Conservation (phyloP, 2,797 vertebrate genomes). For the Toxotes lorentzi region DNA sequence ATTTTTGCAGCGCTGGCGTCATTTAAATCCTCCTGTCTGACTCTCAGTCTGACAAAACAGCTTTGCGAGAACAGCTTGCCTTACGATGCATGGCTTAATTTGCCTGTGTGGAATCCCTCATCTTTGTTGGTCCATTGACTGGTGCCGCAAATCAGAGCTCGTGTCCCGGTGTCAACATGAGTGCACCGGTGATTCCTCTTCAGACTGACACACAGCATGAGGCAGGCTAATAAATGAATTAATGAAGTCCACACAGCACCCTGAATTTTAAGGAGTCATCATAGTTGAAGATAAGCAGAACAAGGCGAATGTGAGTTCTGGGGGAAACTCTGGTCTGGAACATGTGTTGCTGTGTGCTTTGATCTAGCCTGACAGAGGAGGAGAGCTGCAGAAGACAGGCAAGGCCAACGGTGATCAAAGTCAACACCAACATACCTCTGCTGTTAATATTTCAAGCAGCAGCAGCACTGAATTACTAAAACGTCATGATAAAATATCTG, state of each 20-base stretch:
- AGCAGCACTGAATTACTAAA: conserved; percentile 68
- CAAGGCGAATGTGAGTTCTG: conserved; percentile 48
- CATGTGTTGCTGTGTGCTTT: conserved; percentile 74
- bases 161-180: conserved; percentile 46
- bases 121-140: conserved; percentile 49
- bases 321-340: conserved; percentile 55
- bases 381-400: conserved; percentile 69
- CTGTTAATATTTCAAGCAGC: conserved; percentile 82
- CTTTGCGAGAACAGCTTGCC: conserved; percentile 61
- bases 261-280: conserved; percentile 65
- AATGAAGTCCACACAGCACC: conserved; percentile 40
- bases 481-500: conserved; percentile 67
- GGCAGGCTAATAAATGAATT: conserved; percentile 73
- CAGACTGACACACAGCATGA: conserved; percentile 51
- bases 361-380: conserved; percentile 72
- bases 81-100: conserved; percentile 70
- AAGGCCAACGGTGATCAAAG: conserved; percentile 81
- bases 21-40: conserved; percentile 68
- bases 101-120: conserved; percentile 55
- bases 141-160: conserved; percentile 58
- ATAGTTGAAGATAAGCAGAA: conserved; percentile 69
- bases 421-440: conserved; percentile 81
- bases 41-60: conserved; percentile 47
- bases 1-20: conserved; percentile 53
- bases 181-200: conserved; percentile 38